Percentiles rank a stretch among this genome's conserved stretches.
Conservation (phyloP, 2,888 invertebrate species). For the Kuschelorhynchus macadamiae region DNA sequence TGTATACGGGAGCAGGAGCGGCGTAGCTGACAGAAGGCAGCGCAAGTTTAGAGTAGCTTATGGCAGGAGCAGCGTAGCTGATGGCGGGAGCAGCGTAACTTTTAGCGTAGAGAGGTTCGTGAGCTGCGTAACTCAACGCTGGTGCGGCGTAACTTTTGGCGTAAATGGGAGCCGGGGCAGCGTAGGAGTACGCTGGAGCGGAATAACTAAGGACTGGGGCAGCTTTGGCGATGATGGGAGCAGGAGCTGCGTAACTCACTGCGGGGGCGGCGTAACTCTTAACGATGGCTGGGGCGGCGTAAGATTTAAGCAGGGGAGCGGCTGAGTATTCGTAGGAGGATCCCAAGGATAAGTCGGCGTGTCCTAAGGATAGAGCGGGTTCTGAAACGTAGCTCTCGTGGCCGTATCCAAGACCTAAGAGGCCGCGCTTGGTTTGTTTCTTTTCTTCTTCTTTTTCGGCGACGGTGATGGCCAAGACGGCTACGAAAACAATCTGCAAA, state of each 20-base stretch:
- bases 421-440: slow-evolving; percentile 52
- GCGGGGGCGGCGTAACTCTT: slow-evolving; percentile 11
- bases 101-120: slow-evolving; percentile 31
- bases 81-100: slow-evolving; percentile 25
- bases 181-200: slow-evolving; percentile 31
- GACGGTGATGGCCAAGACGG: slow-evolving; percentile 49
- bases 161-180: slow-evolving; percentile 28
- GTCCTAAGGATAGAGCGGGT: slow-evolving; percentile 21
- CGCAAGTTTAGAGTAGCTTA: slow-evolving; percentile 20
- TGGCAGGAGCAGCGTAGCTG: slow-evolving; percentile 24
- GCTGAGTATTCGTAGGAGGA: slow-evolving; percentile 23
- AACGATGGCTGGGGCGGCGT: slow-evolving; percentile 28
- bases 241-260: slow-evolving; percentile 30
- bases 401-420: slow-evolving; percentile 56
- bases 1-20: slow-evolving; percentile 8
- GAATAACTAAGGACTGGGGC: slow-evolving; percentile 32
- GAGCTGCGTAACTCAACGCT: slow-evolving; percentile 29
- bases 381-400: slow-evolving; percentile 47
- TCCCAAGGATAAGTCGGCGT: slow-evolving; percentile 18
- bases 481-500: slow-evolving; percentile 39
- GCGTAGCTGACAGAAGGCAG: slow-evolving; percentile 3
- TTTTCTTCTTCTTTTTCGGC: slow-evolving; percentile 53
- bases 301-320: slow-evolving; percentile 20
- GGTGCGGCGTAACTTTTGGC: slow-evolving; percentile 37
- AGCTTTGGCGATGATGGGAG: slow-evolving; percentile 9